A percentile compares a stretch with the other conserved stretches of the same genome.
Evolutionary conservation across 2,113 vertebrate genomes (phyloP).

Genomic region (Eidolon helvum): DNA sequence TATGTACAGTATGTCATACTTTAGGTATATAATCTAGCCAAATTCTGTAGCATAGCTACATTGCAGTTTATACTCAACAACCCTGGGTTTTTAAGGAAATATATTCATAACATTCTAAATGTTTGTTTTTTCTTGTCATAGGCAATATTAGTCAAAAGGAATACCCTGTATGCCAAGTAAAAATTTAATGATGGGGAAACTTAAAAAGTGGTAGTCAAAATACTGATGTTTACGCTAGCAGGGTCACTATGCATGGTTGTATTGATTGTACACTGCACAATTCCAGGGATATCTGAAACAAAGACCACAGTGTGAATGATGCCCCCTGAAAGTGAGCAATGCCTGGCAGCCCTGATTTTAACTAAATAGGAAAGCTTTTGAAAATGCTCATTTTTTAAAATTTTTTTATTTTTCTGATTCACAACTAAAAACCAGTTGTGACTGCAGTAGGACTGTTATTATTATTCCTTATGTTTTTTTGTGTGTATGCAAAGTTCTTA

Average conservation of each 20-base stretch:
- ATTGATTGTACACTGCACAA: neutral
- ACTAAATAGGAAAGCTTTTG: neutral
- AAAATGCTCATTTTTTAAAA: neutral
- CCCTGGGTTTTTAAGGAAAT: constrained; percentile 33
- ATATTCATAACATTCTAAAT: constrained; percentile 35
- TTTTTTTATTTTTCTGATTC: neutral
- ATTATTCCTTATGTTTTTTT: neutral
- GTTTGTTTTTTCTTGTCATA: constrained; percentile 32
- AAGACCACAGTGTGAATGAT: neutral
- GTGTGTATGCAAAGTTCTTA: neutral
- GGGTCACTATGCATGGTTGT: neutral
- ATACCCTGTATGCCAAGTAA: constrained; percentile 29
- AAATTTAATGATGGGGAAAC: constrained; percentile 19
- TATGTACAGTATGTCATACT: constrained; percentile 39
- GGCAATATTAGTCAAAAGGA: constrained; percentile 52
- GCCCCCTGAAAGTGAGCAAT: neutral
- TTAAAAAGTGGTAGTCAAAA: constrained; percentile 32
- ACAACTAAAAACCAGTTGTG: neutral
- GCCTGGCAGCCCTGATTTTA: neutral
- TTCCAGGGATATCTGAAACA: neutral
- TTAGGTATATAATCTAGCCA: constrained; percentile 46
- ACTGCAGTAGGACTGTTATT: neutral
- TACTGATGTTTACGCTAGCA: neutral
- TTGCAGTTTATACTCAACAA: constrained; percentile 3
- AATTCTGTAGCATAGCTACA: constrained; percentile 47